A percentile compares a stretch with the other conserved stretches of the same genome.
phyloP scores from a whole-genome alignment of 1,140 invertebrate genomes.

The Drosophila varians region DNA sequence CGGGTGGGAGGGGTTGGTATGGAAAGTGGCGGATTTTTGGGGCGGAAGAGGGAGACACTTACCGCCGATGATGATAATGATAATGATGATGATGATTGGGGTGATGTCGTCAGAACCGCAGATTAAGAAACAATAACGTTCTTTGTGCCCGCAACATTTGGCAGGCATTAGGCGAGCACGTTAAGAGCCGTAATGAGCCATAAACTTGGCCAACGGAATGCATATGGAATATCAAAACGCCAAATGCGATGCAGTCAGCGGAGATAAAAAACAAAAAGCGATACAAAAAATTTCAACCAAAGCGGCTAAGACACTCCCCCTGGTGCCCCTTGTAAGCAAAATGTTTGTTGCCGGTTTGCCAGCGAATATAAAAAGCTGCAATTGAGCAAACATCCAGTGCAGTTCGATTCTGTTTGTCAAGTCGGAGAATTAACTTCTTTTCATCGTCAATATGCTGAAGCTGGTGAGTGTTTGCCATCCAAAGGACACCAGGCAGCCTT shows the following conservation, averaged over 20 bases:
- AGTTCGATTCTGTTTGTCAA: conserved; percentile 57
- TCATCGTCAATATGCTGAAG: conserved; percentile 61
- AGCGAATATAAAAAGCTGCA: conserved; percentile 53
- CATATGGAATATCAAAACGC: conserved; percentile 65
- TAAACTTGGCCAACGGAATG: conserved; percentile 57
- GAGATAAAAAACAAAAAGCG: conserved; percentile 10
- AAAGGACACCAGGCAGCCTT: conserved; percentile 13
- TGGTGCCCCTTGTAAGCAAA: not conserved
- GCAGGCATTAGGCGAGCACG: conserved; percentile 53
- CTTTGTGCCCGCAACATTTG: conserved; percentile 35
- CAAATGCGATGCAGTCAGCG: conserved; percentile 51
- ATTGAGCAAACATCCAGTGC: conserved; percentile 28
- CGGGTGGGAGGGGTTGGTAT: conserved; percentile 6
- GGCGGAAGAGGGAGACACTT: conserved; percentile 3
- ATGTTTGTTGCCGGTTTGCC: conserved; percentile 18
- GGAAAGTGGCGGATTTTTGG: conserved; percentile 19
- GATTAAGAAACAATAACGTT: conserved; percentile 72
- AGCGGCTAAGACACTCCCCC: conserved; percentile 31
- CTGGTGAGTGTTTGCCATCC: conserved; percentile 49
- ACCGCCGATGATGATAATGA: conserved; percentile 10
- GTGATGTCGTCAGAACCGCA: conserved; percentile 49
- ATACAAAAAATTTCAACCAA: conserved; percentile 18
- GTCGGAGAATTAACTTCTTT: conserved; percentile 23
- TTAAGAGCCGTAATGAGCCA: conserved; percentile 66
- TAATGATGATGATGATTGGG: conserved; percentile 30